Evolutionary conservation across 1,140 invertebrate genomes (phyloP), one percentile per base, ranked within the genome.

Genomic region (Bacillus rossius): DNA sequence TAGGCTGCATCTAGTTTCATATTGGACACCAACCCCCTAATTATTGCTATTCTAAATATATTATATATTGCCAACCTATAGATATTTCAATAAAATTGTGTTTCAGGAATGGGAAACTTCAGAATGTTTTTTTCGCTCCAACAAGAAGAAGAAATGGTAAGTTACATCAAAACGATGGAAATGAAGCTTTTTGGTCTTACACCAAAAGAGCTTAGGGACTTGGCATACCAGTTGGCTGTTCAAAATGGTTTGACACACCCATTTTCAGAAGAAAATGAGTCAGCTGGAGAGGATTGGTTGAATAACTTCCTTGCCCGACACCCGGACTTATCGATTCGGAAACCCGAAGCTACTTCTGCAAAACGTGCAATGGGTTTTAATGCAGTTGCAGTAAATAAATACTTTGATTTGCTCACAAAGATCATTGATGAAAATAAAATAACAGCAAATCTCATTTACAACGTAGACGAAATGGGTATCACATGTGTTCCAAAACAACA

Each of bases 151-250:
- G 29, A 34, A 34, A 4, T 34, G 29, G 29, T 34, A 10, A 34
- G 29, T 34, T 34, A 34, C 29, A 34, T 34, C 10, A 34, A 34
- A 34, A 34, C 29, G 10, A 34, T 34, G 29, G 29, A 34, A 34
- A 34, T 34, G 29, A 34, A 34, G 29, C 29, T 34, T 10, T 34
- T 7, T 34, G 29, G 29, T 34, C 29, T 34, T 10, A 34, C 29
- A 34, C 29, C 29, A 7, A 34, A 34, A 34, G 29, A 34, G 10
- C 29, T 34, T 10, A 7, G 29, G 10, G 5, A 34, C 10, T 34
- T 68, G 20, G 66, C 64, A 42, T 67, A 52, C 56, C 60, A 70
- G 59, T 58, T 67, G 19, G 65, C 66, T 23, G 59, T 59, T 43
- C 64, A 59, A 59, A 65, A 70, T 57, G 61, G 66, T 50, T 16